Percentiles rank a stretch among this genome's conserved stretches.
phyloP scores from a whole-genome alignment of 2,797 vertebrate genomes.

The Bufotes viridis region DNA sequence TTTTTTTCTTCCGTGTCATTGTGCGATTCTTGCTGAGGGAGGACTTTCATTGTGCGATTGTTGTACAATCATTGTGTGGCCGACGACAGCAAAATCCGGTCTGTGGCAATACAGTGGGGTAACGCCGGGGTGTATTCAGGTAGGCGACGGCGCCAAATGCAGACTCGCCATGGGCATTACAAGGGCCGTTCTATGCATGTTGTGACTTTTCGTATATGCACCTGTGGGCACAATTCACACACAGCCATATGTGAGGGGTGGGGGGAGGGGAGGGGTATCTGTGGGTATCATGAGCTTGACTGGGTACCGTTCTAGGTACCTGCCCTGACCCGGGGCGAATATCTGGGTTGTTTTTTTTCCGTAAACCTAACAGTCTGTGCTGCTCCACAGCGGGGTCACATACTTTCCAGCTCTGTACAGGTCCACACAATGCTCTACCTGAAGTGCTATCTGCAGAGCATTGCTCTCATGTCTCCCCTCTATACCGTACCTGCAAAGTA shows the following conservation, averaged over 20 bases:
- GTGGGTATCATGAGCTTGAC: background rate
- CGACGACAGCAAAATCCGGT: background rate
- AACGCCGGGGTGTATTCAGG: background rate
- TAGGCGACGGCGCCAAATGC: conserved; percentile 12
- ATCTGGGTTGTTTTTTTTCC: conserved; percentile 12
- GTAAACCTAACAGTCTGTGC: background rate
- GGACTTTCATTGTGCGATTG: conserved; percentile 35
- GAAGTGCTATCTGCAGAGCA: background rate
- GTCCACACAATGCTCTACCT: background rate
- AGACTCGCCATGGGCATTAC: conserved; percentile 23
- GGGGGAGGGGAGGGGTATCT: background rate
- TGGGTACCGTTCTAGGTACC: conserved; percentile 51
- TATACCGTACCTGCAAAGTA: background rate
- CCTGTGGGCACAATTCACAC: conserved; percentile 41
- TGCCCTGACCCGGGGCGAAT: background rate
- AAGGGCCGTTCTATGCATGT: conserved; percentile 44
- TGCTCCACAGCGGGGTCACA: background rate
- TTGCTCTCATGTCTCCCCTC: background rate
- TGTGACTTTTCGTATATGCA: conserved; percentile 47
- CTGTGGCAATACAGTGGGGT: conserved; percentile 13
- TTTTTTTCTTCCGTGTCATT: background rate
- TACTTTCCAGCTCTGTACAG: background rate
- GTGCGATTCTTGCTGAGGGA: conserved; percentile 13
- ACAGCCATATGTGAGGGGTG: conserved; percentile 47
- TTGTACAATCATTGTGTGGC: conserved; percentile 40